These are phyloP conservation scores for Dascillus cervinus DNA, from an alignment of 2,888 invertebrate species.

Conservation along the genomic window DNA sequence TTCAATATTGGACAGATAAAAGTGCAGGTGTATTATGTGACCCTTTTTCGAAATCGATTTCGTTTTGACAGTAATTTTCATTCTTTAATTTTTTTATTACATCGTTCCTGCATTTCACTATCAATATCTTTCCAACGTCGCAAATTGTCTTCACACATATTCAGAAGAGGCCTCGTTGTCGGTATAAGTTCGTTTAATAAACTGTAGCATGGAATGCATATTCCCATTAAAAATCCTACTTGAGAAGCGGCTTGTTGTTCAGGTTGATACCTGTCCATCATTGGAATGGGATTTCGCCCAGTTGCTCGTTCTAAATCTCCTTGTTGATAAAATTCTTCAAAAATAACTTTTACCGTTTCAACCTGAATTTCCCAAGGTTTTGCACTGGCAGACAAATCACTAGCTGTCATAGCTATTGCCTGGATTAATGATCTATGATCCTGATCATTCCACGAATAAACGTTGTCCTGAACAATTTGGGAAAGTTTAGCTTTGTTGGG, in stretches of 20 bases:
- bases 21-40: too few species aligned
- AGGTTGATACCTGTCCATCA: conserved; percentile 58
- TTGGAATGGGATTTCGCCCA: conserved; percentile 66
- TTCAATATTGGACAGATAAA: too few species aligned
- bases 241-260: conserved; percentile 70
- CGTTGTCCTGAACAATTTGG: conserved; percentile 44
- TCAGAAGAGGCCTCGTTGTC: conserved; percentile 58
- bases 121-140: conserved; percentile 50
- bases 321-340: conserved; percentile 75
- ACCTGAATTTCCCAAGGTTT: conserved; percentile 80
- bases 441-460: conserved; percentile 57
- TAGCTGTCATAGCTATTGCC: conserved; percentile 76
- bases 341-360: conserved; percentile 71
- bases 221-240: conserved; percentile 73
- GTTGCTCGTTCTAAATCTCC: conserved; percentile 42
- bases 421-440: conserved; percentile 64
- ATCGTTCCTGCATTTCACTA: conserved; percentile 21
- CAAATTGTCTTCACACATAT: conserved; percentile 58
- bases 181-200: conserved; percentile 62
- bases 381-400: conserved; percentile 75
- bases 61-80: not conserved
- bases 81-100: conserved; percentile 5
- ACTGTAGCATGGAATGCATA: conserved; percentile 75
- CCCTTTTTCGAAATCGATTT: not conserved
- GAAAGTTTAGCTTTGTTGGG: conserved; percentile 61